These are phyloP conservation scores for Heliconius ethilla DNA, from an alignment of 2,888 invertebrate species.

Conservation along the genomic window DNA sequence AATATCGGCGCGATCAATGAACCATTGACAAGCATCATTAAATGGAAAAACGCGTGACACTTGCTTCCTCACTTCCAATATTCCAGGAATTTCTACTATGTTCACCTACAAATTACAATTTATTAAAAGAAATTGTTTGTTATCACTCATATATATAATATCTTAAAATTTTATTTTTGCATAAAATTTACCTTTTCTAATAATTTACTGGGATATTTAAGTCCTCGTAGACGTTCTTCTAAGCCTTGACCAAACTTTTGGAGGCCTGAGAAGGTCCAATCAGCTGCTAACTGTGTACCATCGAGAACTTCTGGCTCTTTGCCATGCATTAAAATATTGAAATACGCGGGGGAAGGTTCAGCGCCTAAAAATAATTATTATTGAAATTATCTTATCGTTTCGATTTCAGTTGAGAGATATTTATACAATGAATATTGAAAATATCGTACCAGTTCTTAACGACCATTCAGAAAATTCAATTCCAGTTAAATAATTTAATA, in stretches of 20 bases:
- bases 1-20: constrained; percentile 97
- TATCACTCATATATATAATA: not conserved
- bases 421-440: not conserved
- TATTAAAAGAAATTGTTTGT: constrained; percentile 34
- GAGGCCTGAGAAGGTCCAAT: constrained; percentile 95
- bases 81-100: constrained; percentile 97
- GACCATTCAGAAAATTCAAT: constrained; percentile 92
- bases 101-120: constrained; percentile 86
- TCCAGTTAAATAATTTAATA: constrained; percentile 94
- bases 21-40: constrained; percentile 98
- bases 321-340: constrained; percentile 95
- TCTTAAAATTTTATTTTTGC: not conserved
- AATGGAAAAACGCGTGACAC: constrained; percentile 96
- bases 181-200: constrained; percentile 88
- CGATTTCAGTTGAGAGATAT: not conserved
- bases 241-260: constrained; percentile 97
- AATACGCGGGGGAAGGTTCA: constrained; percentile 95
- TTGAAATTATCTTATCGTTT: not conserved
- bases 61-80: constrained; percentile 95
- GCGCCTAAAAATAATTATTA: constrained; percentile 85
- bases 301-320: constrained; percentile 92
- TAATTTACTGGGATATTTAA: constrained; percentile 90
- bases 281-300: constrained; percentile 96
- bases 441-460: constrained; percentile 88
- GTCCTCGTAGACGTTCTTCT: constrained; percentile 92